Evolutionary conservation across 2,797 vertebrate species (phyloP).

Genomic region (Rhabdomys pumilio): DNA sequence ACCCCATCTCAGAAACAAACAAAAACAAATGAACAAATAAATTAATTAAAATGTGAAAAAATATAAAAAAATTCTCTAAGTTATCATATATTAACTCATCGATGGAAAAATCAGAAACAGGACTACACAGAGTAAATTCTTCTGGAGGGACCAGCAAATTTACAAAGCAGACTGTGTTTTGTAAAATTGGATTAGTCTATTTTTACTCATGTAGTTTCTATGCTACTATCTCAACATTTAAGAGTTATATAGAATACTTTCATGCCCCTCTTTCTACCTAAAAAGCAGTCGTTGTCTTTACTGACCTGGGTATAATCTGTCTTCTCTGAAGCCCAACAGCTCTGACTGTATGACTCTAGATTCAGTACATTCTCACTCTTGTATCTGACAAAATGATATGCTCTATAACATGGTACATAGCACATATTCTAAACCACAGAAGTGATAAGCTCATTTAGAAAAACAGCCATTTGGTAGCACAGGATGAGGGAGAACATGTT

Average conservation of each 20-base stretch:
- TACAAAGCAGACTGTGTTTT: not conserved
- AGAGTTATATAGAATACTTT: not conserved
- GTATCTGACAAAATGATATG: not conserved
- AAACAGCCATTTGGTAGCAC: conserved; percentile 13
- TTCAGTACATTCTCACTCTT: not conserved
- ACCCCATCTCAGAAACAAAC: not conserved
- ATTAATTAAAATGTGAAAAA: not conserved
- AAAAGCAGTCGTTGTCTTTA: not conserved
- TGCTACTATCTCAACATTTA: not conserved
- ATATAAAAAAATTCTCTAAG: not conserved
- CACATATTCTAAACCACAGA: conserved; percentile 38
- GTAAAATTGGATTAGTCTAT: not conserved
- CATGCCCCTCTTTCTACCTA: not conserved
- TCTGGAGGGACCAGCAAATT: conserved; percentile 13
- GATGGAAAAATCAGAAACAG: conserved; percentile 3
- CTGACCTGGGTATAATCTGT: not conserved
- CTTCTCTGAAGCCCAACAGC: not conserved
- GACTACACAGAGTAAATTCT: not conserved
- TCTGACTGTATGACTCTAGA: not conserved
- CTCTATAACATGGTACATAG: not conserved
- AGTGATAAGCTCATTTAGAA: conserved; percentile 3
- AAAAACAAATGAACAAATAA: not conserved
- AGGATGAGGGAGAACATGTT: not conserved
- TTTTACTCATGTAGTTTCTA: not conserved
- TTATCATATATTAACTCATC: not conserved